These are phyloP conservation scores for Strigamia maritima DNA, from an alignment of 2,888 invertebrate species.

Conservation along the genomic window DNA sequence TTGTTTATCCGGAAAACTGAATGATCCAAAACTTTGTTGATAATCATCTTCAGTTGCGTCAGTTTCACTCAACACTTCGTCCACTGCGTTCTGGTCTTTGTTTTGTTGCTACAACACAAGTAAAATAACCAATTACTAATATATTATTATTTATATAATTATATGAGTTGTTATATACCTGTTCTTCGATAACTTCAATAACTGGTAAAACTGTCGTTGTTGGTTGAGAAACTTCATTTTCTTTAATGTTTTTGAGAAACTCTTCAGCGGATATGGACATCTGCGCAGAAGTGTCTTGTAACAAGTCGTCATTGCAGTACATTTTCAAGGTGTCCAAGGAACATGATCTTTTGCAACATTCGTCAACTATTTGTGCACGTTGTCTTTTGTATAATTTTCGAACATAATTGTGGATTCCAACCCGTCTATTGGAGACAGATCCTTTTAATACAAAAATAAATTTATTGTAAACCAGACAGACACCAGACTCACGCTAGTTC, in stretches of 20 bases:
- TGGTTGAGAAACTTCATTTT: background rate
- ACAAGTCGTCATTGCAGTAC: background rate
- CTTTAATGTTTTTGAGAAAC: background rate
- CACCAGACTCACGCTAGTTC: no score
- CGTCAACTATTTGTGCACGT: conserved; percentile 6
- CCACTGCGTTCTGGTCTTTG: background rate
- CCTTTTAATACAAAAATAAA: background rate
- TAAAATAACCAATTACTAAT: no score
- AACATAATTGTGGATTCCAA: background rate
- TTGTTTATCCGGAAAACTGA: background rate
- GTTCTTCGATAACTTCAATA: background rate
- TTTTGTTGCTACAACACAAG: background rate
- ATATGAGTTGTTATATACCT: no score
- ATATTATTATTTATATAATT: background rate
- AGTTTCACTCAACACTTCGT: background rate
- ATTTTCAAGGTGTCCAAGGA: conserved; percentile 12
- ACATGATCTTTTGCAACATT: conserved; percentile 9
- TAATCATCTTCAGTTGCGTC: background rate
- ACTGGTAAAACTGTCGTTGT: background rate
- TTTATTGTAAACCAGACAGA: background rate
- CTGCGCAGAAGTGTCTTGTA: background rate
- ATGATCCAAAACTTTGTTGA: background rate
- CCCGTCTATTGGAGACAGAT: background rate
- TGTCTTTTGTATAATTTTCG: background rate
- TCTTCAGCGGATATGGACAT: background rate